Evolutionary conservation across 2,113 vertebrate species (phyloP), one percentile per base, ranked within the genome.

Genomic region (Strigops habroptila): DNA sequence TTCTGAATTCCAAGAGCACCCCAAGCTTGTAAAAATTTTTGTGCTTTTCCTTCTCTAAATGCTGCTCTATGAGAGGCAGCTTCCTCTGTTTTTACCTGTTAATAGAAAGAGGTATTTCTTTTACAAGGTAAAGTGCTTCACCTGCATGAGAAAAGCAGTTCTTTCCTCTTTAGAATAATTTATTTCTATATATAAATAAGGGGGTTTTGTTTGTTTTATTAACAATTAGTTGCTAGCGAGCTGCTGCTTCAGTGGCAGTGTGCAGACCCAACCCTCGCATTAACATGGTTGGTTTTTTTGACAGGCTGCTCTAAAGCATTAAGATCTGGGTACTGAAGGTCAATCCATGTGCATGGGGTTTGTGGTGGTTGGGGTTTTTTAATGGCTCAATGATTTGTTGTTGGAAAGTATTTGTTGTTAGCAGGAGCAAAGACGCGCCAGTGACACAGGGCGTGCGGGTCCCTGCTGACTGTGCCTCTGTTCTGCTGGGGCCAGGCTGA

Each of bases 341-440:
- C 30, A 18, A 0, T 49, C 43, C 7, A 5, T 0, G 0, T 53
- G 30, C 1, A 0, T 3, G 25, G 28, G 19, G 10, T 4, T 76
- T 70, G 57, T 59, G 57, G 2, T 71, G 33, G 53, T 24, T 12
- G 49, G 28, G 5, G 0, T 8, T 31, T 59, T 48, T 86, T 49
- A 79, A 10, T n/a, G 48, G n/a, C n/a, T n/a, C n/a, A n/a, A n/a
- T n/a, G n/a, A n/a, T n/a, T n/a, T n/a, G n/a, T n/a, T n/a, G n/a
- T n/a, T n/a, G n/a, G n/a, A n/a, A n/a, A n/a, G n/a, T n/a, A n/a
- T n/a, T n/a, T n/a, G n/a, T n/a, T 55, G 19, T 60, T 73, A 70
- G n/a, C 46, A 70, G 75, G 64, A 75, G 75, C n/a, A 74, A 82
- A 78, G 53, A 37, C 67, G 46, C 64, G 22, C 79, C 59, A 90